These are phyloP conservation scores for Serinus canaria DNA, from an alignment of 2,113 vertebrate genomes.

Conservation along the genomic window DNA sequence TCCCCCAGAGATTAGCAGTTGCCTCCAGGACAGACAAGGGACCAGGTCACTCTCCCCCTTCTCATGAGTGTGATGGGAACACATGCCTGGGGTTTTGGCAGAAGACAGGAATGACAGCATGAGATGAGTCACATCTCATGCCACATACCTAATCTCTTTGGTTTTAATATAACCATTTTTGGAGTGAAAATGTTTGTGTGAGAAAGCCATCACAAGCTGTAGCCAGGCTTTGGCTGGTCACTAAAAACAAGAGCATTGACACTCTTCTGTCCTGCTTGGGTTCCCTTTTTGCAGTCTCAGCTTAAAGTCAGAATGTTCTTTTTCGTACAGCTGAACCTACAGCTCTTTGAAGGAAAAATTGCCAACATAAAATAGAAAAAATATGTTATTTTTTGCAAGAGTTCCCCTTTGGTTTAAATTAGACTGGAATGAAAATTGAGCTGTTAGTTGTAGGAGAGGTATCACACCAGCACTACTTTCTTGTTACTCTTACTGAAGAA, in stretches of 20 bases:
- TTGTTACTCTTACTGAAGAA: slow-evolving; percentile 2
- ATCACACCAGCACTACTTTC: rapidly evolving
- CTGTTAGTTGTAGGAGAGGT: background rate
- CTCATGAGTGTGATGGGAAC: background rate
- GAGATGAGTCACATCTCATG: slow-evolving; percentile 2
- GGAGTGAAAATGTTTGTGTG: background rate
- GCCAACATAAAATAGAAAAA: background rate
- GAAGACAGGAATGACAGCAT: background rate
- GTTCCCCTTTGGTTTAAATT: slow-evolving; percentile 1
- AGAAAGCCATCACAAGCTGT: background rate
- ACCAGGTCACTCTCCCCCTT: background rate
- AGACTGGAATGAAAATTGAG: background rate
- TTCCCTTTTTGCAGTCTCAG: background rate
- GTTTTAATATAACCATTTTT: slow-evolving; percentile 43
- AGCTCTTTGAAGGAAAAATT: background rate
- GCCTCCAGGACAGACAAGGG: background rate
- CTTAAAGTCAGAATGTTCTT: background rate
- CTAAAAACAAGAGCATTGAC: background rate
- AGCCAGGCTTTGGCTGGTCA: slow-evolving; percentile 28
- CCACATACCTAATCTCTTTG: background rate
- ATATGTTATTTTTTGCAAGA: background rate
- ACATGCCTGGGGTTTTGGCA: background rate
- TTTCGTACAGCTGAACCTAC: background rate
- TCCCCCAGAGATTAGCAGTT: background rate
- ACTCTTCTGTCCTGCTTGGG: background rate